These are phyloP conservation scores for Patagioenas fasciata DNA, from an alignment of 2,113 vertebrate species.

Conservation along the genomic window DNA sequence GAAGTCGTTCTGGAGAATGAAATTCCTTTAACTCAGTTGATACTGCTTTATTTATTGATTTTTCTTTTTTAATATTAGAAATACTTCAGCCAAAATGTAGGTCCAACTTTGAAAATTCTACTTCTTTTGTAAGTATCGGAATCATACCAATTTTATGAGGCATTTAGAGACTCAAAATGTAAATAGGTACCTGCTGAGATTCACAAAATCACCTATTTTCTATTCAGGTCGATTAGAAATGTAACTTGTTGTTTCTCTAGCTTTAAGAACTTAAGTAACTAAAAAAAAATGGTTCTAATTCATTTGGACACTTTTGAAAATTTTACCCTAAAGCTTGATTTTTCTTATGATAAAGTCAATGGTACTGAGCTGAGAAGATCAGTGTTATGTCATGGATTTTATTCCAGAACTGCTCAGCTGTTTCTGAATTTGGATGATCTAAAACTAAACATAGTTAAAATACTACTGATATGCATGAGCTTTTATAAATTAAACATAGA, in stretches of 20 bases:
- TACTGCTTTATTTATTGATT: neutral
- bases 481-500: slow-evolving; percentile 2
- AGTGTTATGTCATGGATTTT: neutral
- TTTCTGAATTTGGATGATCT: neutral
- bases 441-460: neutral
- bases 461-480: neutral
- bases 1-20: neutral
- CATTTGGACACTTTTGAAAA: neutral
- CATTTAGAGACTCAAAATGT: neutral
- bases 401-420: neutral
- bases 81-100: neutral
- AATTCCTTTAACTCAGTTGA: neutral
- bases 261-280: neutral
- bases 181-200: neutral
- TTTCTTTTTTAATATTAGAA: neutral
- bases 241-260: neutral
- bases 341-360: neutral
- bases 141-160: neutral
- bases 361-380: neutral
- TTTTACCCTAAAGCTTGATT: neutral
- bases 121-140: neutral
- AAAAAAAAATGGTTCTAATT: neutral
- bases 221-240: neutral
- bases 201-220: neutral
- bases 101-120: neutral